Conservation (phyloP, 2,113 vertebrate species). For the Hoplias malabaricus region DNA sequence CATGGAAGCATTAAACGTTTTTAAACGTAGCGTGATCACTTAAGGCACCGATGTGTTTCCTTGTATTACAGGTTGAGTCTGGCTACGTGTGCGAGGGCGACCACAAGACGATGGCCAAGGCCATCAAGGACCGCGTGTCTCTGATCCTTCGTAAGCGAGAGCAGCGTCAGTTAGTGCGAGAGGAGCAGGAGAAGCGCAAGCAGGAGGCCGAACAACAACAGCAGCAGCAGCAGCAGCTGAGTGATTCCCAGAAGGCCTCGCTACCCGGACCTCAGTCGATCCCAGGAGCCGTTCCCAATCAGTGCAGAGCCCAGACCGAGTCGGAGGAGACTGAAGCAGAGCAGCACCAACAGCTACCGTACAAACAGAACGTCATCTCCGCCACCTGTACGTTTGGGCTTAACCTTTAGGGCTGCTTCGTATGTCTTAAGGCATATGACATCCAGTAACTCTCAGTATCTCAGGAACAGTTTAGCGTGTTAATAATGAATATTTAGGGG, state of each 20-base stretch:
- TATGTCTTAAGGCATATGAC: no score
- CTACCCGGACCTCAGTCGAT: constrained; percentile 44
- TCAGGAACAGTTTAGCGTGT: no score
- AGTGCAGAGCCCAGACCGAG: constrained; percentile 74
- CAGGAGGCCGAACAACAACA: constrained; percentile 71
- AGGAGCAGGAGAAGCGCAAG: constrained; percentile 90
- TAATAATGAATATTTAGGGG: no score
- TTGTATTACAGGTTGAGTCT: constrained; percentile 86
- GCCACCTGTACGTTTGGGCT: constrained; percentile 81
- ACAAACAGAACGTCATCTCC: constrained; percentile 81
- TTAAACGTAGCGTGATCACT: no score
- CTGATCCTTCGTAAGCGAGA: constrained; percentile 93
- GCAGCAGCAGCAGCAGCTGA: constrained; percentile 74
- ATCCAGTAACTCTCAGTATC: no score
- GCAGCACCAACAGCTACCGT: constrained; percentile 85
- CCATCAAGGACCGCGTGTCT: constrained; percentile 97
- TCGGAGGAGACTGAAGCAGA: constrained; percentile 88
- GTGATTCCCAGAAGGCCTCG: constrained; percentile 71
- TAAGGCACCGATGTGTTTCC: neutral
- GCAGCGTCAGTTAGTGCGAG: constrained; percentile 89
- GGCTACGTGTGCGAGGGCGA: constrained; percentile 97
- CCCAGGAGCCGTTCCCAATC: constrained; percentile 40
- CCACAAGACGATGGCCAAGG: constrained; percentile 99
- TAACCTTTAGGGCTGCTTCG: no score
- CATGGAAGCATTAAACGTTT: no score